phyloP scores from a whole-genome alignment of 1,140 invertebrate species.

The Drosophila fuyamai region DNA sequence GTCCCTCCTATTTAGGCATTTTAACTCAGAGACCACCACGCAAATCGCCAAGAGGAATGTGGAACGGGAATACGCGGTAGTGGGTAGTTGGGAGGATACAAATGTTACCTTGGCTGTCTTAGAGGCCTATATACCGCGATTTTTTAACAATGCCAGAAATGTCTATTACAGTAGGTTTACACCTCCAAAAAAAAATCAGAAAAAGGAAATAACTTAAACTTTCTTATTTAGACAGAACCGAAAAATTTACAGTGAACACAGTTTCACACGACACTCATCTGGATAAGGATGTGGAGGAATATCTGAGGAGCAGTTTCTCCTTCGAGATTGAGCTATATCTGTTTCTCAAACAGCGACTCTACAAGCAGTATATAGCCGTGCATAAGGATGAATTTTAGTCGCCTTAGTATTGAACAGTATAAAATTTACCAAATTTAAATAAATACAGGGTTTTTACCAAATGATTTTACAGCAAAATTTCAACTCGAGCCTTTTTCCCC shows the following conservation, averaged over 20 bases:
- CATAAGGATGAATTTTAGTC: conserved; percentile 75
- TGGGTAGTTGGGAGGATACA: conserved; percentile 94
- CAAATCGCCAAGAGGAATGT: conserved; percentile 93
- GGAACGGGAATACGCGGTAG: conserved; percentile 93
- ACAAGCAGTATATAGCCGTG: conserved; percentile 91
- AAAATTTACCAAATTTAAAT: background rate
- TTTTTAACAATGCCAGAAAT: conserved; percentile 90
- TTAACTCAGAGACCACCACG: conserved; percentile 92
- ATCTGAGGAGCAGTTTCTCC: conserved; percentile 65
- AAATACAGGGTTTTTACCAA: conserved; percentile 12
- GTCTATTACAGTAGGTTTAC: conserved; percentile 73
- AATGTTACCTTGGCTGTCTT: conserved; percentile 93
- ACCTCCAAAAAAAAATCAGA: too few relatives aligned
- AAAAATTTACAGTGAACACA: conserved; percentile 89
- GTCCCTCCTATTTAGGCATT: conserved; percentile 87
- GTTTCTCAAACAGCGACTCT: conserved; percentile 93
- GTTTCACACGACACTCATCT: conserved; percentile 65
- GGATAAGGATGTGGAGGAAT: conserved; percentile 67
- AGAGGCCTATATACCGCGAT: conserved; percentile 93
- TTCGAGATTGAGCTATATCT: conserved; percentile 95
- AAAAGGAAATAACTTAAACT: conserved; percentile 51
- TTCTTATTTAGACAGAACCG: conserved; percentile 86
- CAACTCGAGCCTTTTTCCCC: conserved; percentile 23
- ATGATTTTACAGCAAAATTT: conserved; percentile 18
- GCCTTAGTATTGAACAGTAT: background rate